Conservation (phyloP, 2,888 invertebrate genomes). For the Sphaerophoria taeniata region DNA sequence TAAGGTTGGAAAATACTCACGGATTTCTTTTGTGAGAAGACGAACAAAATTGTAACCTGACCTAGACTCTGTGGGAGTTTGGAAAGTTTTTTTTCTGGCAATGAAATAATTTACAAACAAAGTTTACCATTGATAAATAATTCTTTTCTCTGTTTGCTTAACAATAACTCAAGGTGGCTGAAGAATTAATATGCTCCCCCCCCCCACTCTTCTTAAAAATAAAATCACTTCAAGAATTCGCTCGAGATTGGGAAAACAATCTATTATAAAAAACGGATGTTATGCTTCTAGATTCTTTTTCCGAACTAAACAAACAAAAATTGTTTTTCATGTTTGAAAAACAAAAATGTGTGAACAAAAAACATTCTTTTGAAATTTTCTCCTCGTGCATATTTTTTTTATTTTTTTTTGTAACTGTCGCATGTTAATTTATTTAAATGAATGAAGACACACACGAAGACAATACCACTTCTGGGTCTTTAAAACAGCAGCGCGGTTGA, state of each 20-base stretch:
- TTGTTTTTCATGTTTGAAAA: conserved; percentile 21
- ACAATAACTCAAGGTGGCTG: conserved; percentile 59
- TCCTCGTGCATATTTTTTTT: neutral
- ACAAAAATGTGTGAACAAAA: conserved; percentile 12
- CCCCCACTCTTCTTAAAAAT: conserved; percentile 23
- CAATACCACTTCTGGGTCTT: conserved; percentile 55
- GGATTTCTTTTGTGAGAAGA: neutral
- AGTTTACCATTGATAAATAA: too few relatives aligned
- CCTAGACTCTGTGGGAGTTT: too few relatives aligned
- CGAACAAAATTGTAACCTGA: too few relatives aligned
- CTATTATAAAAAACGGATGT: conserved; percentile 40
- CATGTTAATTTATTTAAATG: conserved; percentile 56
- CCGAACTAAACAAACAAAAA: conserved; percentile 18
- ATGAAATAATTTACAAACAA: neutral
- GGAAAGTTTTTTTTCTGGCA: too few relatives aligned
- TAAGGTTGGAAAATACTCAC: neutral
- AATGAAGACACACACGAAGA: conserved; percentile 43
- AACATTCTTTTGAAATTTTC: conserved; percentile 9
- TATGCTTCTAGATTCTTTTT: conserved; percentile 21
- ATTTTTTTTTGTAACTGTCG: conserved; percentile 33
- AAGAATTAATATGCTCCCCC: conserved; percentile 14
- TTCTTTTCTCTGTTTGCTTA: neutral
- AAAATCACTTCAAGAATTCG: conserved; percentile 40
- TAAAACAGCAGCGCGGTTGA: conserved; percentile 26
- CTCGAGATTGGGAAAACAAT: conserved; percentile 17